phyloP scores from a whole-genome alignment of 2,797 vertebrate species.

The Cirrhinus molitorella region DNA sequence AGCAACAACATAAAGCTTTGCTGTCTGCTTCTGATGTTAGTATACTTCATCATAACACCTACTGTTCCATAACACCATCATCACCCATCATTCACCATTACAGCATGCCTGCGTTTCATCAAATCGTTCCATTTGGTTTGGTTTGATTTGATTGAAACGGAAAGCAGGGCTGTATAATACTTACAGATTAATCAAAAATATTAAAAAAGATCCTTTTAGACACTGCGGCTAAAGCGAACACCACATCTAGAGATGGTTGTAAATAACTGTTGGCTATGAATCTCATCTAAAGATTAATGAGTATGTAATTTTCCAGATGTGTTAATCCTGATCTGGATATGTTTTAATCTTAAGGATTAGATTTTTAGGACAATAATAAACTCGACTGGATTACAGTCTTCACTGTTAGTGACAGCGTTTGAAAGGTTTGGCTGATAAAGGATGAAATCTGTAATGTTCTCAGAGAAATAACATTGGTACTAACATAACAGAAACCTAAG shows the following conservation, averaged over 20 bases:
- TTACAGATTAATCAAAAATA: slow-evolving; percentile 24
- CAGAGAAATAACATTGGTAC: neutral
- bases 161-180: slow-evolving; percentile 4
- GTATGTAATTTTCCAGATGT: slow-evolving; percentile 37
- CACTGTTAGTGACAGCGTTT: neutral
- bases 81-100: slow-evolving; percentile 12
- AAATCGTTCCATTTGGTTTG: slow-evolving; percentile 34
- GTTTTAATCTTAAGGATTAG: slow-evolving; percentile 33
- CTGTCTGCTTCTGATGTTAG: neutral
- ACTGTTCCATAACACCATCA: slow-evolving; percentile 11
- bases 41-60: slow-evolving; percentile 25
- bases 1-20: neutral
- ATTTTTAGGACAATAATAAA: slow-evolving; percentile 38
- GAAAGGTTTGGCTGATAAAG: slow-evolving; percentile 20
- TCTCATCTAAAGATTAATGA: slow-evolving; percentile 45
- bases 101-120: slow-evolving; percentile 15
- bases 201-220: slow-evolving; percentile 11
- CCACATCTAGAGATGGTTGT: neutral
- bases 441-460: slow-evolving; percentile 12
- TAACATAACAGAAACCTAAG: neutral
- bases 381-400: slow-evolving; percentile 19
- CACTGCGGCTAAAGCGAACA: neutral
- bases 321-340: slow-evolving; percentile 39
- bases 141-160: slow-evolving; percentile 32
- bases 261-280: slow-evolving; percentile 25